These are phyloP conservation scores for Molanna angustata DNA, from an alignment of 2,888 invertebrate species.

Conservation along the genomic window DNA sequence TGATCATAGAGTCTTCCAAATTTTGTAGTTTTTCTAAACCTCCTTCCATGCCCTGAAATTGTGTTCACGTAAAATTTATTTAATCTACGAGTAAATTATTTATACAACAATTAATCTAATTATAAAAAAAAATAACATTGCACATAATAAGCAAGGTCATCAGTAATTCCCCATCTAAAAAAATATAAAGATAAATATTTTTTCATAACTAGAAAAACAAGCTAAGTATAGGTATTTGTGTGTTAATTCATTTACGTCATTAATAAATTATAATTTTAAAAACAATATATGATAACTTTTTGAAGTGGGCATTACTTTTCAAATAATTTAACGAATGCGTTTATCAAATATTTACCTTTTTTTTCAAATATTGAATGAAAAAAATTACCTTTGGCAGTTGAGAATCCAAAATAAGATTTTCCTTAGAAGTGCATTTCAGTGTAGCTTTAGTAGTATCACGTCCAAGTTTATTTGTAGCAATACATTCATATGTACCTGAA, in stretches of 20 bases:
- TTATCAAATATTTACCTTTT: not conserved
- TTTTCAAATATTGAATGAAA: no score
- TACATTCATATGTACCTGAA: conserved; percentile 89
- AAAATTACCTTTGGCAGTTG: conserved; percentile 80
- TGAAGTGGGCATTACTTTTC: not conserved
- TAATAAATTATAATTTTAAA: not conserved
- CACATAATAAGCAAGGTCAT: no score
- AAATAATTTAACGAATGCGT: not conserved
- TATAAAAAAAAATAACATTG: no score
- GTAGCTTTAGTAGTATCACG: conserved; percentile 82
- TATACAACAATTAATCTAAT: no score
- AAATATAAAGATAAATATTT: not conserved
- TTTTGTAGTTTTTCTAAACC: conserved; percentile 91
- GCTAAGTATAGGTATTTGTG: no score
- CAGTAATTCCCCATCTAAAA: no score
- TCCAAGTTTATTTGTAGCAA: conserved; percentile 89
- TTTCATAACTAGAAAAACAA: no score
- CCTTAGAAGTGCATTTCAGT: conserved; percentile 83
- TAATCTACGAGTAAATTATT: no score
- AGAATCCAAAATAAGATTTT: conserved; percentile 86
- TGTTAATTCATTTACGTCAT: not conserved
- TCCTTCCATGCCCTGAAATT: conserved; percentile 86
- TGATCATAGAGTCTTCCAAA: conserved; percentile 85
- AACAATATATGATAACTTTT: not conserved
- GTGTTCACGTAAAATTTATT: no score